Evolutionary conservation across 2,888 invertebrate species (phyloP), one percentile per base, ranked within the genome.

Genomic region (Trilocha varians): DNA sequence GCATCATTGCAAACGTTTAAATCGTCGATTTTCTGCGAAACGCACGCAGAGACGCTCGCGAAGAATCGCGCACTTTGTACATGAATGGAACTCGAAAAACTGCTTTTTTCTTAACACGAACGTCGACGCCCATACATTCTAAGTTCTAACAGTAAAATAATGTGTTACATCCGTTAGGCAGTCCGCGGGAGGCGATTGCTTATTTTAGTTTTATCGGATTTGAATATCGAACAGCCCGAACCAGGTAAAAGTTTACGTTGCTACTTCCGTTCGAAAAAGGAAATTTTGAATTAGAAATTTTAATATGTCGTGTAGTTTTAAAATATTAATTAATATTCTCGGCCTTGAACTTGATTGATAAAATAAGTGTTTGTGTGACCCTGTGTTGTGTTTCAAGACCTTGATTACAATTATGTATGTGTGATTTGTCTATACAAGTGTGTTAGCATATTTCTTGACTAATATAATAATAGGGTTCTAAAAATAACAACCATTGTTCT

Each of bases 111-210:
- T 50, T 44, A 16, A 43, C 47, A 53, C 55, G 53, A 59, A 49
- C 59, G 46, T 49, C 55, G 54, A 53, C 54, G 54, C 52, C 47
- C 61, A 55, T 59, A 48, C 55, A 57, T 52, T 53, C 45, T 70
- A 75, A 76, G 57, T 52, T 53, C 45, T 70, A 75, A 76, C 74
- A 67, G 72, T 76, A 69, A 63, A 69, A 54, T 56, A 52, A 67
- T 69, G 68, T 71, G 66, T 60, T 65, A 71, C 67, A 60, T 68
- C 79, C 76, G 78, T 70, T 76, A 67, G 62, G 59, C 51, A 67
- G 62, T 59, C 51, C 43, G 71, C 59, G 71, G 73, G 74, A 62
- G 74, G 58, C 52, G 57, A 44, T 45, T 32, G 36, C 42, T 42
- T 18, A 39, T 44, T 43, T 42, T 42, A 25, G 33, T 39, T 37